Percentiles rank a stretch among this genome's conserved stretches.
Conservation (phyloP, 2,888 invertebrate species). For the Strigamia crassipes region DNA sequence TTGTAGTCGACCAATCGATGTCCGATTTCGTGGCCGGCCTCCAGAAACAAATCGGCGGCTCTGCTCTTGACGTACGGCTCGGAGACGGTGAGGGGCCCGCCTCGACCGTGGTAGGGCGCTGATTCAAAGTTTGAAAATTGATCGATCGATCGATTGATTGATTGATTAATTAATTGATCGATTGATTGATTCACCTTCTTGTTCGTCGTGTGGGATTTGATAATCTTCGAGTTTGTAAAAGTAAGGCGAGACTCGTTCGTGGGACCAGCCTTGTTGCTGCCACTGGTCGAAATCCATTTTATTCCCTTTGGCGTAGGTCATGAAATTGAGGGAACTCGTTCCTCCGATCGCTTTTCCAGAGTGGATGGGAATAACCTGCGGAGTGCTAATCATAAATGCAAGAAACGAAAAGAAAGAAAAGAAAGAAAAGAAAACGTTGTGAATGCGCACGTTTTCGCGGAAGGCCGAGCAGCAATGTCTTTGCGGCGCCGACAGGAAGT, state of each 20-base stretch:
- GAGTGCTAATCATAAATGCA: too few relatives aligned
- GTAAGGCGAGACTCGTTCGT: background rate
- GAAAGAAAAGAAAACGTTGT: too few relatives aligned
- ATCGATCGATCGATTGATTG: too few relatives aligned
- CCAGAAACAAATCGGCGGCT: background rate
- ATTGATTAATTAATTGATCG: too few relatives aligned
- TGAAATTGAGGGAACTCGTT: constrained; percentile 1
- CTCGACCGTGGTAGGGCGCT: background rate
- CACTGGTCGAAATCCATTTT: background rate
- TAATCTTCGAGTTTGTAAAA: background rate
- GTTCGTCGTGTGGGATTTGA: background rate
- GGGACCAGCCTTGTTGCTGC: background rate
- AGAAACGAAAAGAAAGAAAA: too few relatives aligned
- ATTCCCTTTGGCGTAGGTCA: background rate
- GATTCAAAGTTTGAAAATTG: too few relatives aligned
- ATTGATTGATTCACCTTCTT: background rate
- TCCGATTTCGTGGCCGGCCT: background rate
- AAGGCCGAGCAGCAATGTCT: background rate
- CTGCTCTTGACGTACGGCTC: background rate
- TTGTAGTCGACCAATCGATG: background rate
- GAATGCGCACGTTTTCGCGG: background rate
- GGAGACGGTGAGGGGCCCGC: background rate
- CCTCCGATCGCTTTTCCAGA: background rate
- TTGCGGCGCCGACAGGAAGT: background rate
- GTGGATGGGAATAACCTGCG: background rate